Percentiles rank a stretch among this genome's conserved stretches.
Evolutionary conservation across 2,113 vertebrate genomes (phyloP).

Genomic region (Ifrita kowaldi): DNA sequence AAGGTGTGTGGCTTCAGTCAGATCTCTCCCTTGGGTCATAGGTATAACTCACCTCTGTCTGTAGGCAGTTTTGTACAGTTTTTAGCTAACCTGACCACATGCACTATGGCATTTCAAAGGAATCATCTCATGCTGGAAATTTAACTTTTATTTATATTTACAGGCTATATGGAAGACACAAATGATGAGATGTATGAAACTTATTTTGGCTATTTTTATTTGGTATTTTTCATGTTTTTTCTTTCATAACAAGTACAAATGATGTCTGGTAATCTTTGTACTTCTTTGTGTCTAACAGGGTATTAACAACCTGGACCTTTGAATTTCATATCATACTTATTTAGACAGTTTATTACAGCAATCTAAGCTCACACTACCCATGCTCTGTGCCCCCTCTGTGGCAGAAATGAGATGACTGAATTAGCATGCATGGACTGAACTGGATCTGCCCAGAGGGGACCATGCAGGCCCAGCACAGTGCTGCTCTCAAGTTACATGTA

Average conservation of each 20-base stretch:
- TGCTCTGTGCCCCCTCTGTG: not conserved
- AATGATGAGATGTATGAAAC: not conserved
- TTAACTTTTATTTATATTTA: slow-evolving; percentile 17
- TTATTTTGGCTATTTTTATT: not conserved
- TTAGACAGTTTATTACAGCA: not conserved
- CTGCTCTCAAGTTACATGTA: not conserved
- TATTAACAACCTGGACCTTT: not conserved
- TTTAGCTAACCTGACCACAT: not conserved
- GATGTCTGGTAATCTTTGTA: not conserved
- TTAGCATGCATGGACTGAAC: not conserved
- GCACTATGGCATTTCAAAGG: not conserved
- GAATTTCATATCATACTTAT: not conserved
- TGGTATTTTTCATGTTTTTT: not conserved
- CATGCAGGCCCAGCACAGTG: not conserved
- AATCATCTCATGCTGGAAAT: not conserved
- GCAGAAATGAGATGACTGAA: not conserved
- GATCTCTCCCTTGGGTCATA: not conserved
- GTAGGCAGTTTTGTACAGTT: not conserved
- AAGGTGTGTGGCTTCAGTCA: slow-evolving; percentile 32
- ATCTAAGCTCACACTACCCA: not conserved
- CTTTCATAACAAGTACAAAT: not conserved
- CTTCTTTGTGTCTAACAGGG: not conserved
- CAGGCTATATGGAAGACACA: not conserved
- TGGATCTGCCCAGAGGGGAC: not conserved
- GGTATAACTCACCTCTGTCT: not conserved